Percentiles rank a stretch among this genome's conserved stretches.
These are phyloP conservation scores for Quiscalus mexicanus DNA, from an alignment of 2,113 vertebrate genomes.

Conservation along the genomic window DNA sequence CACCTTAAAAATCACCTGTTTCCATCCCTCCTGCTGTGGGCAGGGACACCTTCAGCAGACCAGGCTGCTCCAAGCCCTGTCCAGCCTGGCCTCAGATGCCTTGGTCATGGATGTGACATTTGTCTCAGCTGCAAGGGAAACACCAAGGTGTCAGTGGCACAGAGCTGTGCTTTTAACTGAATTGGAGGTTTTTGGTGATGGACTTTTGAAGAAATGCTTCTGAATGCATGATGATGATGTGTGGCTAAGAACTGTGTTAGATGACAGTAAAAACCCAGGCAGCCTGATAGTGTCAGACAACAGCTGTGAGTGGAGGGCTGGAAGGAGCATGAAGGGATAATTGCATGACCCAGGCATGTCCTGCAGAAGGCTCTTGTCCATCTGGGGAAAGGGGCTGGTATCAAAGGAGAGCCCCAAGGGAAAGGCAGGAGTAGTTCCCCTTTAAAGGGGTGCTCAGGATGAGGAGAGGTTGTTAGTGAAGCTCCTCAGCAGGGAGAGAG, in stretches of 20 bases:
- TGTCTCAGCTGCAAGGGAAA: neutral
- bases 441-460: neutral
- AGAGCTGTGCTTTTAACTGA: neutral
- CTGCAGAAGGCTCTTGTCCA: neutral
- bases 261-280: neutral
- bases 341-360: accelerated
- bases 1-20: neutral
- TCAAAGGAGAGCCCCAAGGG: neutral
- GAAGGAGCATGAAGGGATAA: neutral
- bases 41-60: neutral
- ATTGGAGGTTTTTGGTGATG: neutral
- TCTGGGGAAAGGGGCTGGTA: neutral
- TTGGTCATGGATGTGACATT: neutral
- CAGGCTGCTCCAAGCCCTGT: neutral
- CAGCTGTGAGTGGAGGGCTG: neutral
- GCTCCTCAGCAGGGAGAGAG: neutral
- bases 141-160: too few relatives aligned
- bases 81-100: neutral
- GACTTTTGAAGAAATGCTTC: neutral
- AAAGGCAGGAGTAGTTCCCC: neutral
- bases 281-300: neutral
- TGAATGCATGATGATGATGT: neutral
- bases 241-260: neutral
- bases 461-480: neutral
- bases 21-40: neutral